Conservation (phyloP, 2,888 invertebrate species). For the Actias luna region DNA sequence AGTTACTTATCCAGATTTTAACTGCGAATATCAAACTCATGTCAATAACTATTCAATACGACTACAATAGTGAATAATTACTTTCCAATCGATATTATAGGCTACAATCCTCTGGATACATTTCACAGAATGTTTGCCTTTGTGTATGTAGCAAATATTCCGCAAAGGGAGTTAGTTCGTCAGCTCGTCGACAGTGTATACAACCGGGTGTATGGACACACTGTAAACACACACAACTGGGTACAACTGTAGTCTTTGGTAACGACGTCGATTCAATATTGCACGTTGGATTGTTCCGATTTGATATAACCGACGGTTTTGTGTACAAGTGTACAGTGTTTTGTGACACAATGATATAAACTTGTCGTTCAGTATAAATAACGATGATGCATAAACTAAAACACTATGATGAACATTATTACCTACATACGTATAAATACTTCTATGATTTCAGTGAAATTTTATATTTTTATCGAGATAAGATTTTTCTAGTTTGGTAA, state of each 20-base stretch:
- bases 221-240: neutral
- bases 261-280: neutral
- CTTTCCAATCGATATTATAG: neutral
- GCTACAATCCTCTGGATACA: neutral
- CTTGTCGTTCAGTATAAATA: neutral
- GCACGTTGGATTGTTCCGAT: neutral
- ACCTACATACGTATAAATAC: too few species aligned
- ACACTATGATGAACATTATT: too few species aligned
- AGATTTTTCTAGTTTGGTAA: too few species aligned
- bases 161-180: neutral
- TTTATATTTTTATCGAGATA: too few species aligned
- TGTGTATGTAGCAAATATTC: neutral
- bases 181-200: neutral
- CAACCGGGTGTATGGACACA: neutral
- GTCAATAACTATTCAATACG: too few species aligned
- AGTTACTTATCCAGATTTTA: too few species aligned
- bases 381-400: too few species aligned
- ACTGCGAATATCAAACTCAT: too few species aligned
- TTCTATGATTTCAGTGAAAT: too few species aligned
- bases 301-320: neutral
- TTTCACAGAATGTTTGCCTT: neutral
- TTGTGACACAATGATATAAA: neutral
- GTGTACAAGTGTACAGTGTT: neutral
- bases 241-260: neutral
- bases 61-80: too few species aligned